Base-by-base conservation (phyloP, 35 echinoderm and acorn worm genomes). In the Eucidaris tribuloides region DNA sequence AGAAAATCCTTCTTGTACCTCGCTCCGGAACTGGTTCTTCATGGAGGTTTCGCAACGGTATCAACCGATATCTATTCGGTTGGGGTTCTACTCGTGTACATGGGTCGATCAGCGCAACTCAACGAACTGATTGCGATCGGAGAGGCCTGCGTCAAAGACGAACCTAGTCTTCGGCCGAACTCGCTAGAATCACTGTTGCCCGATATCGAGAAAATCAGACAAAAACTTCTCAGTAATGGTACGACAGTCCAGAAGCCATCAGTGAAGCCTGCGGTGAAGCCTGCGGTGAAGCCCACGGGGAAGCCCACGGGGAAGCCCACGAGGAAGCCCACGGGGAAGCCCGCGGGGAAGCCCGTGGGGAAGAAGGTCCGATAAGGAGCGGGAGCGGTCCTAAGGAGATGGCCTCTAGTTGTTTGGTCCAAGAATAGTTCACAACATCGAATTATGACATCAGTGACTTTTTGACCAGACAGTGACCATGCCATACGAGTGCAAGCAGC, bases 51-150 rank as follows among this genome's bases (percentile, higher is more conserved):
- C 5, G 6, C 68, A 20, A 42, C 68, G 24, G 41, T 74, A 22
- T n/a, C 41, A 24, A 42, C 68, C 25, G 68, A 74, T 74, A 20
- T 74, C 68, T 74, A n/a, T 18, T 74, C 68, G 2, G 34, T 74
- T 9, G 68, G 68, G 7, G 24, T 43, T 22, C 38, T 74, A 33
- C 41, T 74, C 28, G 22, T 42, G 29, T 15, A 6, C 68, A 74
- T 74, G 28, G 68, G 68, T 2, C 38, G 41, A 44, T n/a, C 37
- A 5, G 37, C 37, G 5, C 24, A 17, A 40, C 22, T 35, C 18
- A 22, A 41, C 24, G 68, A 14, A 5, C 68, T 74, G 2, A 13
- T 14, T 2, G 44, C 14, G 3, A 35, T 74, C 15, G 68, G 35
- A 35, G 68, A 17, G 9, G 37, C 25, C 15, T 74, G 68, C 41